Percentiles rank a stretch among this genome's conserved stretches.
These are phyloP conservation scores for Melinopterus prodromus DNA, from an alignment of 2,888 invertebrate species.

Conservation along the genomic window DNA sequence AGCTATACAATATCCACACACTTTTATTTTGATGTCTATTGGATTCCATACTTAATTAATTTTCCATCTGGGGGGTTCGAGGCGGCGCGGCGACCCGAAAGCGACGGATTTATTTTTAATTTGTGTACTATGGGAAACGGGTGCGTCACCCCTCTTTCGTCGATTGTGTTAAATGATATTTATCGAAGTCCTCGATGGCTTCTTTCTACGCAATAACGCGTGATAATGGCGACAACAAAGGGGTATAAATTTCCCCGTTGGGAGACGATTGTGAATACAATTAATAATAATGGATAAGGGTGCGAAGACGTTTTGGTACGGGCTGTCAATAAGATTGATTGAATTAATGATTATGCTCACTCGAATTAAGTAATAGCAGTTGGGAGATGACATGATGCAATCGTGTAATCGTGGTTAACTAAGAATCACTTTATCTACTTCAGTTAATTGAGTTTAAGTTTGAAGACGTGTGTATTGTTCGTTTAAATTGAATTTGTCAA, in stretches of 20 bases:
- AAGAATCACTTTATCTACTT: not conserved
- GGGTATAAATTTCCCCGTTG: not conserved
- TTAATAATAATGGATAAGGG: not conserved
- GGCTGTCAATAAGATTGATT: not conserved
- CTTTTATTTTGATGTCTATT: slow-evolving; percentile 40
- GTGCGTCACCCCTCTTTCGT: not conserved
- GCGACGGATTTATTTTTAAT: not conserved
- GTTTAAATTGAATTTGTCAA: not conserved
- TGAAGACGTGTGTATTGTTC: not conserved
- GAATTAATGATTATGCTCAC: not conserved
- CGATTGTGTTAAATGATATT: not conserved
- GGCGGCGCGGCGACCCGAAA: not conserved
- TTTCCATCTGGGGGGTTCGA: slow-evolving; percentile 33
- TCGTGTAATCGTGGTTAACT: not conserved
- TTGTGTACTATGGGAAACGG: not conserved
- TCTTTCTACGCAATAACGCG: not conserved
- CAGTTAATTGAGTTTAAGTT: not conserved
- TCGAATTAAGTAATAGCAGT: not conserved
- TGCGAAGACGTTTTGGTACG: not conserved
- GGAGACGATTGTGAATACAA: not conserved
- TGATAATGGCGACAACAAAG: slow-evolving; percentile 4
- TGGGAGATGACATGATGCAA: not conserved
- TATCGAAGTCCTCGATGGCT: not conserved
- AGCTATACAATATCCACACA: slow-evolving; percentile 42
- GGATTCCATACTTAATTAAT: slow-evolving; percentile 43